These are phyloP conservation scores for Timema podura DNA, from an alignment of 2,888 invertebrate genomes.

Conservation along the genomic window DNA sequence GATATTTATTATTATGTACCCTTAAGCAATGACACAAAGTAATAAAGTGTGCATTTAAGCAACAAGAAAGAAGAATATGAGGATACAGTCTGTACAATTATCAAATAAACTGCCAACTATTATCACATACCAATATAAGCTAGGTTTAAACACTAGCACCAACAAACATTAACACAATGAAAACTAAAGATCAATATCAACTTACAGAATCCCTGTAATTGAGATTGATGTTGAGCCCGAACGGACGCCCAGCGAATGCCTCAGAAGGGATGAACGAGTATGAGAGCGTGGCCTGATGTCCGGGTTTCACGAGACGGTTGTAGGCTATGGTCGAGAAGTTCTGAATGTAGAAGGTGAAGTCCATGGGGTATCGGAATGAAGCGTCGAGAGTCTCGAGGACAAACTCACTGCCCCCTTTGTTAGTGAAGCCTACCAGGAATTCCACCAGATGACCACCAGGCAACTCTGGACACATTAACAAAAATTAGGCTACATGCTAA, in stretches of 20 bases:
- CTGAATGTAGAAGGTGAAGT: constrained; percentile 96
- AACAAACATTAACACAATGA: not conserved
- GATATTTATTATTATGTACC: too few species aligned
- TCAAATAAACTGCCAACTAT: too few species aligned
- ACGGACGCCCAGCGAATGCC: constrained; percentile 93
- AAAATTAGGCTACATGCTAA: not conserved
- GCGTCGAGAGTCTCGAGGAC: constrained; percentile 91
- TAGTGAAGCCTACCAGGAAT: constrained; percentile 93
- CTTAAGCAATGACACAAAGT: too few species aligned
- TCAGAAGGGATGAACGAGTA: constrained; percentile 96
- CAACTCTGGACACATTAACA: constrained; percentile 59
- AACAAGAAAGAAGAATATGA: too few species aligned
- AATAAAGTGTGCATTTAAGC: too few species aligned
- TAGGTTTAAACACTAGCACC: too few species aligned
- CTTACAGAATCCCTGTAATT: constrained; percentile 78
- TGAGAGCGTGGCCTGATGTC: constrained; percentile 89
- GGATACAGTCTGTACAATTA: too few species aligned
- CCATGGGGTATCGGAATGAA: constrained; percentile 98
- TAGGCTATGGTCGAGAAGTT: constrained; percentile 92
- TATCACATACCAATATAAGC: too few species aligned
- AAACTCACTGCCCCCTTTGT: constrained; percentile 90
- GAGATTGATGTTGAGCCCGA: constrained; percentile 89
- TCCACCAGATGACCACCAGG: constrained; percentile 91
- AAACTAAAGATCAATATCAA: constrained; percentile 14
- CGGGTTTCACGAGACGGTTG: constrained; percentile 82